Conservation (phyloP, 23 tunicate species). For the Styela clava region DNA sequence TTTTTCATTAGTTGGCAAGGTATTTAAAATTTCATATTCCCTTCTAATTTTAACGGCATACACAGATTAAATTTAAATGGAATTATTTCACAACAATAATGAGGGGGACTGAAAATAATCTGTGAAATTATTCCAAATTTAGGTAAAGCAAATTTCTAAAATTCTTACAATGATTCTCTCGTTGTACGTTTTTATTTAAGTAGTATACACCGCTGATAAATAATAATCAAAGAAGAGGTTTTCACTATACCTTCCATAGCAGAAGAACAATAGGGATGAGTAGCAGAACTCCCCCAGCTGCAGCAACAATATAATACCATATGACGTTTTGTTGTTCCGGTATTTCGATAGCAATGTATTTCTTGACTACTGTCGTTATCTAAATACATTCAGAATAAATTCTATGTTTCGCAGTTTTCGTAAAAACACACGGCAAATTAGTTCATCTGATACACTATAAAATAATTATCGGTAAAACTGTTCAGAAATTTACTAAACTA, state of each 20-base stretch:
- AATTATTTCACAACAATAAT: neutral
- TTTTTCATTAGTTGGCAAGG: too few relatives aligned
- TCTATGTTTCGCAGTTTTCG: too few relatives aligned
- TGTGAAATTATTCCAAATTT: too few relatives aligned
- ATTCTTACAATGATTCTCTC: neutral
- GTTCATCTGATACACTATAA: too few relatives aligned
- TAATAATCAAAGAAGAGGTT: neutral
- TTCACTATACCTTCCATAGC: slow-evolving; percentile 54
- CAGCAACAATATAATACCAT: slow-evolving; percentile 77
- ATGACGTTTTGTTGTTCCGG: neutral
- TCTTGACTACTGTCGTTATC: neutral
- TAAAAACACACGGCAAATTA: too few relatives aligned
- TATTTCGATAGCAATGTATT: neutral
- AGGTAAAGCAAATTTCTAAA: too few relatives aligned
- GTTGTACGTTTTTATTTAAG: neutral
- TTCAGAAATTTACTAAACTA: too few relatives aligned
- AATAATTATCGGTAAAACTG: too few relatives aligned
- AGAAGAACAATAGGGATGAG: slow-evolving; percentile 48
- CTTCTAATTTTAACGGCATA: too few relatives aligned
- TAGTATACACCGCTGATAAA: neutral
- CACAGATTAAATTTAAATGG: too few relatives aligned
- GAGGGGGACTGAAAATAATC: neutral
- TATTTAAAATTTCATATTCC: too few relatives aligned
- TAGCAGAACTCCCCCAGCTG: slow-evolving; percentile 62
- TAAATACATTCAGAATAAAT: neutral